These are phyloP conservation scores for Argyra leucocephala DNA, from an alignment of 2,888 invertebrate species.

Conservation along the genomic window DNA sequence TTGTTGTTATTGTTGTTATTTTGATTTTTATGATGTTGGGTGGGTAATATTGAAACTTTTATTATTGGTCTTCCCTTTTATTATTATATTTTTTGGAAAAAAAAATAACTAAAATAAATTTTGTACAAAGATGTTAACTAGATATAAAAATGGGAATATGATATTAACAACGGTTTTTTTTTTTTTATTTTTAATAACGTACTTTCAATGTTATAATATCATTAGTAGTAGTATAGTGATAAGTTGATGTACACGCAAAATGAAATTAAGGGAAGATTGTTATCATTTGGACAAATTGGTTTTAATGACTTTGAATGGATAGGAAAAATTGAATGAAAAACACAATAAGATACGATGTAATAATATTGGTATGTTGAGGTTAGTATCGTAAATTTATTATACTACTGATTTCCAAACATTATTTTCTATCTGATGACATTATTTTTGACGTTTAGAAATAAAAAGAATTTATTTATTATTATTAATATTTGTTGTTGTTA, in stretches of 20 bases:
- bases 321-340: background rate
- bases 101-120: too few species aligned
- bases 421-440: too few species aligned
- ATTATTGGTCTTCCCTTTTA: background rate
- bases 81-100: background rate
- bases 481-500: too few species aligned
- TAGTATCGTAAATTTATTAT: too few species aligned
- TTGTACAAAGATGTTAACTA: background rate
- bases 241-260: constrained; percentile 3
- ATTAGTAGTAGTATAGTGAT: background rate
- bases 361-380: too few species aligned
- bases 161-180: background rate
- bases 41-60: background rate
- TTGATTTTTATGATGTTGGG: background rate
- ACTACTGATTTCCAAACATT: too few species aligned
- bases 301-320: background rate
- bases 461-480: too few species aligned
- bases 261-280: background rate
- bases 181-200: background rate
- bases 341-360: too few species aligned
- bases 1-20: background rate
- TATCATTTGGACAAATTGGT: background rate
- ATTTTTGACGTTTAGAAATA: too few species aligned
- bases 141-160: background rate
- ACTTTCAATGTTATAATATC: background rate